A percentile compares a stretch with the other conserved stretches of the same genome.
phyloP scores from a whole-genome alignment of 2,113 vertebrate species.

The Glareola pratincola region DNA sequence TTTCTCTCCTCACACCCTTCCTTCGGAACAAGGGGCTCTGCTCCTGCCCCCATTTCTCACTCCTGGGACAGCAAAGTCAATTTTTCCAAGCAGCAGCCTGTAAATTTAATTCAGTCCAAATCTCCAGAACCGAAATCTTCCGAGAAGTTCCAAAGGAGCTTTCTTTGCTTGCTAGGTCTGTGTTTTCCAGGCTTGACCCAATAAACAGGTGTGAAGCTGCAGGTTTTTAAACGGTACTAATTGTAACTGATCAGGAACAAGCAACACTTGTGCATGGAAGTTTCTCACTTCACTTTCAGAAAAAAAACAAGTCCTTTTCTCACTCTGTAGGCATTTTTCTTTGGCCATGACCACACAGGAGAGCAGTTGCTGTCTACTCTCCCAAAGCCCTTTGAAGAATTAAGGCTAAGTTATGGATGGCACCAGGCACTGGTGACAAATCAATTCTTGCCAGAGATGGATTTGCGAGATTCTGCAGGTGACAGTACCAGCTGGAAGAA shows the following conservation, averaged over 20 bases:
- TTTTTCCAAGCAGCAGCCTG: not conserved
- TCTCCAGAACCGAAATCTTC: not conserved
- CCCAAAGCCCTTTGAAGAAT: constrained; percentile 3
- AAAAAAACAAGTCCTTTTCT: not conserved
- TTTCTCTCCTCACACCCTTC: not conserved
- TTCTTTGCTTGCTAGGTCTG: not conserved
- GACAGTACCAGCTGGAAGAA: not conserved
- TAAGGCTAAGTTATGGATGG: not conserved
- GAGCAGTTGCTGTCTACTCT: not conserved
- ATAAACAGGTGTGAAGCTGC: not conserved
- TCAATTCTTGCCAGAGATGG: constrained; percentile 6
- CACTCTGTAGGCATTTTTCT: not conserved
- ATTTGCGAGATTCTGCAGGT: constrained; percentile 22
- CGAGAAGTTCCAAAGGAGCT: not conserved
- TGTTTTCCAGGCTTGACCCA: not conserved
- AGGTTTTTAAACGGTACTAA: not conserved
- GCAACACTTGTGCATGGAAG: not conserved
- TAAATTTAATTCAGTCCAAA: not conserved
- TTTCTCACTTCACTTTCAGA: not conserved
- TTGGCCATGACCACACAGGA: not conserved
- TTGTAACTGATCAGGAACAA: not conserved
- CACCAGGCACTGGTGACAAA: not conserved
- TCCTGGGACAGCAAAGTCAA: not conserved
- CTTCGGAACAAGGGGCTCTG: not conserved
- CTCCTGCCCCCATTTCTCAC: not conserved